phyloP scores from a whole-genome alignment of 2,797 vertebrate species.

The Gorsachius magnificus region DNA sequence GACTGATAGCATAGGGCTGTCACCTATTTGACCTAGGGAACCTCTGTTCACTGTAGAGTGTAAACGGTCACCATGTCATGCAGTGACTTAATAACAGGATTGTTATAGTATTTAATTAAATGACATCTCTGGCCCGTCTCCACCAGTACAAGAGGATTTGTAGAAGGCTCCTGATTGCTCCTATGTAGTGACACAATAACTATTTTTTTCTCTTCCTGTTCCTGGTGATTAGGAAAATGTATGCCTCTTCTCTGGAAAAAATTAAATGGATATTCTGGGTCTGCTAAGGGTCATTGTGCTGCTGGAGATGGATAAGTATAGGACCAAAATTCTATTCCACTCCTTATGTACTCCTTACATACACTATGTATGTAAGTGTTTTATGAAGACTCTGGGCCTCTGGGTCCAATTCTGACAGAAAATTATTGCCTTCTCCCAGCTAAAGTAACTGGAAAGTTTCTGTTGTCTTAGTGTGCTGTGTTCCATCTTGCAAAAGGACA shows the following conservation, averaged over 20 bases:
- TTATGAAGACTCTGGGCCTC: neutral
- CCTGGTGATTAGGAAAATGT: neutral
- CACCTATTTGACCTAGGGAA: neutral
- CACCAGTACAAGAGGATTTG: neutral
- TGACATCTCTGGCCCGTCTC: neutral
- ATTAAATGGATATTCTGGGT: neutral
- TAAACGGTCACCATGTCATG: accelerated
- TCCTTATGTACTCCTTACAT: neutral
- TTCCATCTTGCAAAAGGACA: neutral
- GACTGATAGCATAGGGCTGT: neutral
- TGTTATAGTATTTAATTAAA: neutral
- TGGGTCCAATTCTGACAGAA: neutral
- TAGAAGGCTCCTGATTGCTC: neutral
- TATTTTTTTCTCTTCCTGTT: neutral
- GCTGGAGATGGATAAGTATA: neutral
- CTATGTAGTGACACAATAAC: neutral
- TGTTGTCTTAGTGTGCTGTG: neutral
- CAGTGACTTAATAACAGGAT: neutral
- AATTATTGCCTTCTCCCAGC: neutral
- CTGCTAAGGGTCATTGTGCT: neutral
- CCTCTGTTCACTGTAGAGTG: neutral
- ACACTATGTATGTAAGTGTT: neutral
- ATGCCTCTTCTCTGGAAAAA: neutral
- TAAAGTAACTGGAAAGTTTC: neutral
- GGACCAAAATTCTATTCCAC: neutral